These are phyloP conservation scores for Gnatocerus cornutus DNA, from an alignment of 2,888 invertebrate genomes.

Conservation along the genomic window DNA sequence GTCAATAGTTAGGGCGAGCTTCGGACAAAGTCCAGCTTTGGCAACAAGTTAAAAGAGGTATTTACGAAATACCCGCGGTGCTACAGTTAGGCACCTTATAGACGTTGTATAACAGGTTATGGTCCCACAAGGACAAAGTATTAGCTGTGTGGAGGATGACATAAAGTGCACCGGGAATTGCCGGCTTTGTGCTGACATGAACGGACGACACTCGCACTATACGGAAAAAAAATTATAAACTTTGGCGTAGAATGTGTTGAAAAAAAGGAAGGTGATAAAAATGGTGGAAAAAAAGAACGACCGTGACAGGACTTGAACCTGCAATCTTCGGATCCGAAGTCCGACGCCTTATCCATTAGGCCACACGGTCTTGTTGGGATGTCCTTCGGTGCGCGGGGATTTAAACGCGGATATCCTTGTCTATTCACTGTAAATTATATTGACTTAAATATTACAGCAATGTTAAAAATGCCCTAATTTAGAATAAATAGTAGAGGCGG, in stretches of 20 bases:
- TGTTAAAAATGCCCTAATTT: too few relatives aligned
- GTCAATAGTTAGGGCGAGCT: constrained; percentile 37
- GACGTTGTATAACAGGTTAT: constrained; percentile 58
- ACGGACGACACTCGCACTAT: background rate
- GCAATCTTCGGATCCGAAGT: constrained; percentile 77
- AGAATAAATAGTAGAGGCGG: too few relatives aligned
- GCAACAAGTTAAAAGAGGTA: constrained; percentile 53
- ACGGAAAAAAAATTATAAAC: constrained; percentile 6
- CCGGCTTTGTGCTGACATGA: constrained; percentile 15
- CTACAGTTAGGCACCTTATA: constrained; percentile 59
- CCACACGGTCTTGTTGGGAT: constrained; percentile 73
- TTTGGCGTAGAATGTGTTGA: too few relatives aligned
- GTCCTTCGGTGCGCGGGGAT: constrained; percentile 1
- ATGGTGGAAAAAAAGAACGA: constrained; percentile 61
- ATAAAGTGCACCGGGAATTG: constrained; percentile 42
- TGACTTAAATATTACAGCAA: too few relatives aligned
- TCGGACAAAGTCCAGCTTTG: constrained; percentile 46
- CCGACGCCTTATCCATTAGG: constrained; percentile 82
- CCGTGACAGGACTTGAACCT: constrained; percentile 77
- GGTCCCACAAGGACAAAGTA: constrained; percentile 56
- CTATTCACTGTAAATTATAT: background rate
- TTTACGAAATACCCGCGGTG: constrained; percentile 57
- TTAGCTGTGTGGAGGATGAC: constrained; percentile 52
- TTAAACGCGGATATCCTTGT: constrained; percentile 22
- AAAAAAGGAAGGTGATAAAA: background rate